A percentile compares a stretch with the other conserved stretches of the same genome.
These are phyloP conservation scores for Parnassius glacialis DNA, from an alignment of 2,888 invertebrate species.

Conservation along the genomic window DNA sequence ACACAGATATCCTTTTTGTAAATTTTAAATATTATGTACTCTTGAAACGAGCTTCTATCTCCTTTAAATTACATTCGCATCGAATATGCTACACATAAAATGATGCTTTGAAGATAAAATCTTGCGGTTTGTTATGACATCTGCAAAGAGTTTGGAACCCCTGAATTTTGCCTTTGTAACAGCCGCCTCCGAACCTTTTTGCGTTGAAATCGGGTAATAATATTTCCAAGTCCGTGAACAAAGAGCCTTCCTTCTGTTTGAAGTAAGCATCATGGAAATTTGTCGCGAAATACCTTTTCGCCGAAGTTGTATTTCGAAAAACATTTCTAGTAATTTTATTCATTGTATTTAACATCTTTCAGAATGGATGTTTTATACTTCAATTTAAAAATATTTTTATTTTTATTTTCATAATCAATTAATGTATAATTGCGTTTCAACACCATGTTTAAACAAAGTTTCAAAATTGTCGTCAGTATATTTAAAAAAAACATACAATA, in stretches of 20 bases:
- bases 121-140: constrained; percentile 9
- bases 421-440: too few relatives aligned
- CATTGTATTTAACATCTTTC: background rate
- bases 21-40: too few relatives aligned
- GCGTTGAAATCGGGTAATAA: constrained; percentile 64
- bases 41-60: too few relatives aligned
- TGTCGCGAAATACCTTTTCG: constrained; percentile 44
- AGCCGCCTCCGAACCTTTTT: constrained; percentile 51
- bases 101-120: constrained; percentile 4
- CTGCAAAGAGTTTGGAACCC: constrained; percentile 9
- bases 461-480: too few relatives aligned
- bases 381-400: too few relatives aligned
- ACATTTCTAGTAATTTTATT: constrained; percentile 6
- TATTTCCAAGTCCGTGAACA: constrained; percentile 70
- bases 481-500: too few relatives aligned
- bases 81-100: constrained; percentile 1
- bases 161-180: constrained; percentile 41
- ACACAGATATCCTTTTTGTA: too few relatives aligned
- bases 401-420: too few relatives aligned
- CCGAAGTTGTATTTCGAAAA: constrained; percentile 3
- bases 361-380: background rate
- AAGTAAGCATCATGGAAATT: constrained; percentile 46
- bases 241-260: constrained; percentile 56
- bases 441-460: too few relatives aligned
- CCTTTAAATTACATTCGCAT: too few relatives aligned